phyloP scores from a whole-genome alignment of 2,113 vertebrate species.

The Xiphias gladius region DNA sequence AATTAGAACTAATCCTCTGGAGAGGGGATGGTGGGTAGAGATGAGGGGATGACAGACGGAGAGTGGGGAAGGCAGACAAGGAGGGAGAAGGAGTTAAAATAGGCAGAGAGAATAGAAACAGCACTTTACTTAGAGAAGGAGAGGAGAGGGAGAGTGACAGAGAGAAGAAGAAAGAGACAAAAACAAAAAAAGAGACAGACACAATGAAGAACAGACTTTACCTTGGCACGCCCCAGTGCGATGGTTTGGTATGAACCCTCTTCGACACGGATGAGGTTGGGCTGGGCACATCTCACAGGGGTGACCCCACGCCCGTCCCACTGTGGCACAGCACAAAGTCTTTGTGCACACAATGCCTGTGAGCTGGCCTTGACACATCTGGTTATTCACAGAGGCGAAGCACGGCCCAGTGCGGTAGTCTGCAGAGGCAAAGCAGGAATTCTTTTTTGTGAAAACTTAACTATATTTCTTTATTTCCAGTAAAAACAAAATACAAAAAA shows the following conservation, averaged over 20 bases:
- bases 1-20: slow-evolving; percentile 84
- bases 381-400: slow-evolving; percentile 95
- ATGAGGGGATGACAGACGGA: slow-evolving; percentile 54
- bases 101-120: slow-evolving; percentile 19
- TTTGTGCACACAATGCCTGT: slow-evolving; percentile 99
- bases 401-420: slow-evolving; percentile 99
- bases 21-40: slow-evolving; percentile 57
- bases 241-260: slow-evolving; percentile 98
- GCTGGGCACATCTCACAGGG: slow-evolving; percentile 99
- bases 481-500: slow-evolving; percentile 4
- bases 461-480: slow-evolving; percentile 1
- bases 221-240: slow-evolving; percentile 98
- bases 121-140: slow-evolving; percentile 15
- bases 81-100: slow-evolving; percentile 61
- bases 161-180: slow-evolving; percentile 28
- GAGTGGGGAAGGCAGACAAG: slow-evolving; percentile 36
- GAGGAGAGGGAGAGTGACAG: slow-evolving; percentile 18
- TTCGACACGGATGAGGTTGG: slow-evolving; percentile 95
- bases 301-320: slow-evolving; percentile 97
- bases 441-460: slow-evolving; percentile 6
- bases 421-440: slow-evolving; percentile 66
- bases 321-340: slow-evolving; percentile 96
- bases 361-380: slow-evolving; percentile 99
- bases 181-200: slow-evolving; percentile 51
- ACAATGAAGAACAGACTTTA: slow-evolving; percentile 76